Conservation (phyloP, 2,797 vertebrate species). For the Alectoris magna region DNA sequence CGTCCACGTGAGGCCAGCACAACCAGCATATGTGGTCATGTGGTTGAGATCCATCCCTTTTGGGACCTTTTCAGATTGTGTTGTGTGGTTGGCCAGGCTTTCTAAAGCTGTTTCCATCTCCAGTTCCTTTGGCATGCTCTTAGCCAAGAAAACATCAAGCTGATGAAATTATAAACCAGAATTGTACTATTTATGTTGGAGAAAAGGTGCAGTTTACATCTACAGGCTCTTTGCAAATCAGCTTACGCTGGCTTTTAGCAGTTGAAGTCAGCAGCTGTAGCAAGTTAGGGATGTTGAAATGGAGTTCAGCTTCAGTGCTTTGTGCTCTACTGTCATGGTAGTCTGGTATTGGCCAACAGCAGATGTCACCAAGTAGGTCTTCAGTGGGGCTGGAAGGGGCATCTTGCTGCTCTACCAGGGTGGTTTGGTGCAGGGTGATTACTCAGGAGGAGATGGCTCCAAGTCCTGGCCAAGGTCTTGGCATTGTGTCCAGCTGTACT, state of each 20-base stretch:
- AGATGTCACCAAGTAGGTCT: not conserved
- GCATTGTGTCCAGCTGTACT: not conserved
- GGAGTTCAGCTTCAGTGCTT: not conserved
- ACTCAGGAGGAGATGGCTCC: not conserved
- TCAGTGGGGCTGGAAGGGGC: not conserved
- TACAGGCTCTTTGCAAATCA: constrained; percentile 33
- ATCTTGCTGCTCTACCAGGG: not conserved
- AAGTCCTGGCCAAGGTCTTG: not conserved
- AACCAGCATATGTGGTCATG: fast-evolving
- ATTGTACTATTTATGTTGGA: constrained; percentile 54
- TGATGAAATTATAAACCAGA: constrained; percentile 49
- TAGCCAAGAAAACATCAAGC: constrained; percentile 67
- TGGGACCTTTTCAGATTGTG: not conserved
- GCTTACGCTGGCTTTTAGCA: constrained; percentile 45
- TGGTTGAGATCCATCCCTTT: not conserved
- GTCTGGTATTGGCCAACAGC: fast-evolving
- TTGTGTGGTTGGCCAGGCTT: not conserved
- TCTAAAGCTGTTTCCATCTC: constrained; percentile 41
- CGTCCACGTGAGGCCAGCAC: not conserved
- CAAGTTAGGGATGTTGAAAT: constrained; percentile 51
- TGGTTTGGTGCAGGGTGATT: fast-evolving
- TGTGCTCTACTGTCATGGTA: not conserved
- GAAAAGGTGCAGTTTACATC: not conserved
- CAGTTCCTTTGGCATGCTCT: constrained; percentile 26
- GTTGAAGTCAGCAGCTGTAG: constrained; percentile 55